Evolutionary conservation across 1,140 invertebrate genomes (phyloP), one percentile per base, ranked within the genome.

Genomic region (Bilobella aurantiaca): DNA sequence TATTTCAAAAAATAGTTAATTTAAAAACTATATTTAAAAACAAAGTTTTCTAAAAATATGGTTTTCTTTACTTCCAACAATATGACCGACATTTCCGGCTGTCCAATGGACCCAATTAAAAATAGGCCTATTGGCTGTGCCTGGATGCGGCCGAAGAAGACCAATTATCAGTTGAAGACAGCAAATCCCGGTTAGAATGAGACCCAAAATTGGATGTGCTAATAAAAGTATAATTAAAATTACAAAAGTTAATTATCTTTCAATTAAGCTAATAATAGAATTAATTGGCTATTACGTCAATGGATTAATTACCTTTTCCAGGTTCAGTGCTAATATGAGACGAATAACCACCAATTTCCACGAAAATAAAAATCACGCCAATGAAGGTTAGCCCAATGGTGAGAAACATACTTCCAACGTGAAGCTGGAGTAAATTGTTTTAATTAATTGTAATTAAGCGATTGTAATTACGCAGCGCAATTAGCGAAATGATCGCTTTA

Each of bases 101-200:
- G 90, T 79, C 91, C 93, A 97, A 78, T 97, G 93, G 18, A 85
- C 74, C 93, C 93, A 97, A 77, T 98, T 98, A 80, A 97, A 96
- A 62, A 94, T 79, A 0, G 87, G 84, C 62, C 93, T 80, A 72
- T 85, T 86, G 1, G 85, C 82, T 53, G 88, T 86, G 58, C 86
- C 87, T 0, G 93, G 91, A 75, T 88, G 85, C 2, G 91, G 92
- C 63, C 94, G 84, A 76, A 94, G 87, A 34, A 86, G 83, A 3
- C 91, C 91, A 82, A 90, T 86, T 72, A 77, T 81, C 71, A 93
- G 85, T 79, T 98, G 89, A 68, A 93, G 80, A 73, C 92, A 90
- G 73, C 87, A 88, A 1, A 93, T 75, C n/a, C 86, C 79, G 23
- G 88, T 86, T 0, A 89, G 88, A 1, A 87, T 80, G 16, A 86